Conservation (phyloP, 2,888 invertebrate species). For the Sepioteuthis lessoniana region DNA sequence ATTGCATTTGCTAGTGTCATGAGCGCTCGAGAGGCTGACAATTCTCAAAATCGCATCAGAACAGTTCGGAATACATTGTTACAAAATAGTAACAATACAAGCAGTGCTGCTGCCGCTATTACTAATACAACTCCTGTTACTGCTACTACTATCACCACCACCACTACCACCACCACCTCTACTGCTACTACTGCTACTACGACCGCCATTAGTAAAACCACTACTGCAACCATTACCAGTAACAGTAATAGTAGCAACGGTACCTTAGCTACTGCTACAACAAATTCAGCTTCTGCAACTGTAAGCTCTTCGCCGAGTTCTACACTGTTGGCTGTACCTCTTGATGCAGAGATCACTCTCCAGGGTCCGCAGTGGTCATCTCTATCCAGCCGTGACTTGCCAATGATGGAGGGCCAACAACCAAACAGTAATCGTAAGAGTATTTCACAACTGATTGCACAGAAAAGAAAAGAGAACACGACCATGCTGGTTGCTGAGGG, state of each 20-base stretch:
- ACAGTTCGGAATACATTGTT: background rate
- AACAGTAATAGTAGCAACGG: background rate
- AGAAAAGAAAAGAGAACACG: constrained; percentile 59
- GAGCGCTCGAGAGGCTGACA: constrained; percentile 59
- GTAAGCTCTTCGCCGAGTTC: background rate
- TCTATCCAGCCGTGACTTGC: background rate
- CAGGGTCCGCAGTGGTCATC: background rate
- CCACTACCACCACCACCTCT: background rate
- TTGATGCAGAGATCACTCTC: constrained; percentile 6
- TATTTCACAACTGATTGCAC: constrained; percentile 62
- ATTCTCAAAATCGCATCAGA: background rate
- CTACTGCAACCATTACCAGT: background rate
- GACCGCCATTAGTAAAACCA: too few relatives aligned
- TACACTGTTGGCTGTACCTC: background rate
- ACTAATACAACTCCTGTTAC: background rate
- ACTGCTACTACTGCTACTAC: background rate
- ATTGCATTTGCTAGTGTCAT: constrained; percentile 67
- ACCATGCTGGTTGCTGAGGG: background rate
- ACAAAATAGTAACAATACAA: background rate
- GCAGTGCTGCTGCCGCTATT: background rate
- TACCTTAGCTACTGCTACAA: background rate
- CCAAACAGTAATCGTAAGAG: constrained; percentile 52
- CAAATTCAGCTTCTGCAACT: background rate
- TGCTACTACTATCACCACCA: background rate
- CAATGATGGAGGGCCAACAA: constrained; percentile 46